These are phyloP conservation scores for Paragorgia papillata DNA, from an alignment of 92 coral and sea anemone genomes.

Conservation along the genomic window DNA sequence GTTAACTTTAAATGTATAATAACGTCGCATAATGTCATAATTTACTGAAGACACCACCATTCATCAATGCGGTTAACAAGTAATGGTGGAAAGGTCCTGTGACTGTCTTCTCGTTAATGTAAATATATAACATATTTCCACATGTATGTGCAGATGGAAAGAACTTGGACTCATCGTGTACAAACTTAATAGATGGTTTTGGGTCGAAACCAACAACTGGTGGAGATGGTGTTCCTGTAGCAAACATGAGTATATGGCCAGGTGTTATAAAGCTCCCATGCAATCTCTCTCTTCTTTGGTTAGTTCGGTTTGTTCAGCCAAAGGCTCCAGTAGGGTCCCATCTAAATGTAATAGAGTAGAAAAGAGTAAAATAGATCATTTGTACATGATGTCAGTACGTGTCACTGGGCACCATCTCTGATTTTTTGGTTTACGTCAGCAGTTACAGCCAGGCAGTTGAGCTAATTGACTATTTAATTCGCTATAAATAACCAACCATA, in stretches of 20 bases:
- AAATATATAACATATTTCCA: constrained; percentile 51
- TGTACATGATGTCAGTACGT: too few species aligned
- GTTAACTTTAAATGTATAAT: constrained; percentile 1
- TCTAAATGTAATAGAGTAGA: constrained; percentile 38
- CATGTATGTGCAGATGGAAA: constrained; percentile 65
- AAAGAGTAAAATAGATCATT: constrained; percentile 4
- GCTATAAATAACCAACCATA: too few species aligned
- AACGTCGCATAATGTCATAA: constrained; percentile 44
- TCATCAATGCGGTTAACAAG: constrained; percentile 56
- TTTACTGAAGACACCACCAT: too few species aligned
- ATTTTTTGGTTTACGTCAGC: too few species aligned
- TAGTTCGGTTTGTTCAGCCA: constrained; percentile 47
- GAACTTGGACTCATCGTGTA: constrained; percentile 55
- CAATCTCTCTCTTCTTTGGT: constrained; percentile 59
- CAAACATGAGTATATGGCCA: constrained; percentile 61
- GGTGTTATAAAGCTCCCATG: too few species aligned
- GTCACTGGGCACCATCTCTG: too few species aligned
- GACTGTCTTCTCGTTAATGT: constrained; percentile 46
- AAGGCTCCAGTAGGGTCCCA: constrained; percentile 54
- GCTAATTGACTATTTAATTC: too few species aligned
- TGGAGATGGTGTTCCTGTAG: constrained; percentile 53
- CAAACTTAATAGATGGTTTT: constrained; percentile 57
- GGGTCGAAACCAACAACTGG: constrained; percentile 63
- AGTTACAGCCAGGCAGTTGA: too few species aligned
- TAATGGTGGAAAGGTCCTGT: constrained; percentile 49